Evolutionary conservation across 2,888 invertebrate genomes (phyloP), one percentile per base, ranked within the genome.

Genomic region (Troilus luridus): DNA sequence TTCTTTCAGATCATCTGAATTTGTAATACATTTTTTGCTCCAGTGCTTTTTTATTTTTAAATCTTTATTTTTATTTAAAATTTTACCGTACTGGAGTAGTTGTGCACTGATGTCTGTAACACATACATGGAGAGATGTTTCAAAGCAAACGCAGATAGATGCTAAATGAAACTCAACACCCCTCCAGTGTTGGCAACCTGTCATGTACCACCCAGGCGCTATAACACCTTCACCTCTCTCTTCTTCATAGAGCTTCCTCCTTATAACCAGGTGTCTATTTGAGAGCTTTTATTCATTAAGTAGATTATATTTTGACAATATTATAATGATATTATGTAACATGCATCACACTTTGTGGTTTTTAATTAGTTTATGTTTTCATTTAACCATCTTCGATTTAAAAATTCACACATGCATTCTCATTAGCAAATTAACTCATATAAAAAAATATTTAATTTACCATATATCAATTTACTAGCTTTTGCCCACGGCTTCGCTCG

Each of bases 91-190:
- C 2, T 41, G 41, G 5, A 41, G 41, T 41, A 41, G 41, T 41
- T 5, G 2, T 41, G 5, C 5, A 41, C 41, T 41, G 1, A 41
- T 41, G 41, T 41, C 5, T 41, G 5, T 41, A 41, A 41, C 41
- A 1, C 5, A 41, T 1, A 41, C 41, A n/a, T n/a, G 27, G 5
- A 77, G 41, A 0, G 27, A 77, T 27, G 12, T 77, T 77, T 27
- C 72, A 77, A 19, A 77, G 72, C 0, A 41, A 77, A 27, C 17
- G 17, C 17, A 27, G 72, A 41, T 27, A 77, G 27, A 77, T 17
- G 41, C 72, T 41, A 77, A 77, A 77, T 77, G 72, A 77, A 77
- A 77, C 41, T 77, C 19, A 77, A 41, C 72, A 77, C 27, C 72
- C 19, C 72, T 77, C 41, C 41, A 77, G 72, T 77, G 27, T 77